phyloP scores from a whole-genome alignment of 2,888 invertebrate species.

The Lobophora halterata region DNA sequence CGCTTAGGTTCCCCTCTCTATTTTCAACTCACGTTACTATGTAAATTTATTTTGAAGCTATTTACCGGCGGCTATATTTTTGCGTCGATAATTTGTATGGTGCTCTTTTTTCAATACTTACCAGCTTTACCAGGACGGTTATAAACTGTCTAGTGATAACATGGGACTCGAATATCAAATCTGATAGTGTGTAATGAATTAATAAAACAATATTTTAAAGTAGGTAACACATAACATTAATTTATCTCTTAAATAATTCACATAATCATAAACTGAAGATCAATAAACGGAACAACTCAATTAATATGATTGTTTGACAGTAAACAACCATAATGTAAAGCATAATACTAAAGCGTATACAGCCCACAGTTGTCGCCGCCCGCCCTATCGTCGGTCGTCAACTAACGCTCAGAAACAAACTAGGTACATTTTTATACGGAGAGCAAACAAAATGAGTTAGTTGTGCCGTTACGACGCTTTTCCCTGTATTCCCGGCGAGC shows the following conservation, averaged over 20 bases:
- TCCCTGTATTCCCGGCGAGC: conserved; percentile 58
- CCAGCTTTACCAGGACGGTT: no score
- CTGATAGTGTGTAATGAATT: no score
- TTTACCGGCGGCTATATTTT: conserved; percentile 44
- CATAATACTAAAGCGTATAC: conserved; percentile 53
- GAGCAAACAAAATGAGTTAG: conserved; percentile 74
- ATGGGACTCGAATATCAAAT: no score
- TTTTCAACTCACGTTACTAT: conserved; percentile 75
- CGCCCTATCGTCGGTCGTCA: no score
- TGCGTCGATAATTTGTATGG: conserved; percentile 34
- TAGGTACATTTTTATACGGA: conserved; percentile 74
- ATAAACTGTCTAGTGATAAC: background rate
- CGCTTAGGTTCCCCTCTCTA: conserved; percentile 73
- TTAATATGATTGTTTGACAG: conserved; percentile 47
- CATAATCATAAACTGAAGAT: conserved; percentile 21
- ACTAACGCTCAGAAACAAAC: conserved; percentile 65
- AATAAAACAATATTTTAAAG: no score
- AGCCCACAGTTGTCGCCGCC: conserved; percentile 44
- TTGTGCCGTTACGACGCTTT: conserved; percentile 66
- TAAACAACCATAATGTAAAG: conserved; percentile 46
- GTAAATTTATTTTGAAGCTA: conserved; percentile 67
- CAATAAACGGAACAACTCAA: conserved; percentile 40
- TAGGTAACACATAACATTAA: no score
- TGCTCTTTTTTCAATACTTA: conserved; percentile 17
- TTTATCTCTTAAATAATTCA: no score